Percentiles rank a stretch among this genome's conserved stretches.
Evolutionary conservation across 2,113 vertebrate species (phyloP).

Genomic region (Oplegnathus fasciatus): DNA sequence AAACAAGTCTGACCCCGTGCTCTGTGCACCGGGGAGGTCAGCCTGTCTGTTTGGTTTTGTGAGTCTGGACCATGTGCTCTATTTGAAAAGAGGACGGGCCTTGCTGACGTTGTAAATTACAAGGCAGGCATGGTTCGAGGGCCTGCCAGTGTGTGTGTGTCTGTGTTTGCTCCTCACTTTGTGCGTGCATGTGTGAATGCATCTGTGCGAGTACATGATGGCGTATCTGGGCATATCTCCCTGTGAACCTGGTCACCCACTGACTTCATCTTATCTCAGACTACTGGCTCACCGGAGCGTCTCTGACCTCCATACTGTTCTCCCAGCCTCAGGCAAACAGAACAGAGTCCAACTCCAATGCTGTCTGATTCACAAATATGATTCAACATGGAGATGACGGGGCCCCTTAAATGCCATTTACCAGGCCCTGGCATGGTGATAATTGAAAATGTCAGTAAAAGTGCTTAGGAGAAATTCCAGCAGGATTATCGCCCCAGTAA

Average conservation of each 20-base stretch:
- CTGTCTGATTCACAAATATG: slow-evolving; percentile 81
- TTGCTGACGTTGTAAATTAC: slow-evolving; percentile 76
- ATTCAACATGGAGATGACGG: slow-evolving; percentile 78
- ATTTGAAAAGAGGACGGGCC: slow-evolving; percentile 69
- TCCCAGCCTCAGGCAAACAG: slow-evolving; percentile 53
- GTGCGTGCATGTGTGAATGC: slow-evolving; percentile 22
- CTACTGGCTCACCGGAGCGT: slow-evolving; percentile 16
- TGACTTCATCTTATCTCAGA: slow-evolving; percentile 48
- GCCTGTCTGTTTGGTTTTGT: slow-evolving; percentile 78
- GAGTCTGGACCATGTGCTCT: slow-evolving; percentile 69
- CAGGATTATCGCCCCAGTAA: slow-evolving; percentile 86
- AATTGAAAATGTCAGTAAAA: slow-evolving; percentile 86
- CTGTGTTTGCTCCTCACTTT: slow-evolving; percentile 22
- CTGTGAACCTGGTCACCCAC: slow-evolving; percentile 41
- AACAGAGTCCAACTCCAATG: slow-evolving; percentile 53
- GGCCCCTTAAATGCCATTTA: slow-evolving; percentile 82
- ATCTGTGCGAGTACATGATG: background rate
- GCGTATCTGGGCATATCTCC: slow-evolving; percentile 20
- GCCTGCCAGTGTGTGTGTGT: slow-evolving; percentile 30
- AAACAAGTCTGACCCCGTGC: slow-evolving; percentile 81
- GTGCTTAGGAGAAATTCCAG: slow-evolving; percentile 84
- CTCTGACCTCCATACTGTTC: slow-evolving; percentile 45
- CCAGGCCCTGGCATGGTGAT: slow-evolving; percentile 79
- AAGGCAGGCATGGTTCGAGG: slow-evolving; percentile 53
- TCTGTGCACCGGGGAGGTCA: slow-evolving; percentile 75